Evolutionary conservation across 2,797 vertebrate genomes (phyloP), one percentile per base, ranked within the genome.

Genomic region (Emys orbicularis): DNA sequence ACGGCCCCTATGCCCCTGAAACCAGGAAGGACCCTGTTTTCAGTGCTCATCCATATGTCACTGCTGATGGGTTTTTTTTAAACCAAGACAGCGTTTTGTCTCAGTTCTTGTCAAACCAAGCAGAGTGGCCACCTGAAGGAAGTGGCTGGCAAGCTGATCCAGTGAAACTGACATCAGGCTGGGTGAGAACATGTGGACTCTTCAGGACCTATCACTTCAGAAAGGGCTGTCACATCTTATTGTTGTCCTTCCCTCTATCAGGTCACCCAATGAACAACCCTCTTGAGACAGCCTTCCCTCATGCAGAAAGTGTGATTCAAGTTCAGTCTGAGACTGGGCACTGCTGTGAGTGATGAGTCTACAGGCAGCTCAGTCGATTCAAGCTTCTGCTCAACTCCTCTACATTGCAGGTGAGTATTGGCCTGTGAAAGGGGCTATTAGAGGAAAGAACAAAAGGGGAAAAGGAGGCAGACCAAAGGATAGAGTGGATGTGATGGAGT

Each of bases 141-240:
- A 0, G 0, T 1, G 21, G 52, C 8, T 47, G 53, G 56, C 18
- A 53, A 89, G 8, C 3, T 86, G 57, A 82, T 57, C 83, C 16
- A 80, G 2, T 0, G 41, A 1, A 81, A 83, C 5, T 21, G 47
- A 84, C 72, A 91, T n/a, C 2, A 84, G 50, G 29, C 77, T 68
- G 41, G 9, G n/a, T 27, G 15, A 91, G 81, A 72, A 84, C 79
- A 84, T 0, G 2, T 29, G 47, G 25, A 90, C 18, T 34, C 79
- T 5, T 15, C 74, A 86, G 49, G 49, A 79, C 29, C 44, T 89
- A 56, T 13, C 59, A n/a, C 59, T 16, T 65, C 6, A 34, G 59
- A 34, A 65, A 1, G 0, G 6, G 83, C 34, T 83, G 34, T 34
- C 56, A 68, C 27, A 37, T 92, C 37, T 57, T 91, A 76, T 37